phyloP scores from a whole-genome alignment of 2,797 vertebrate species.

The Periophthalmus magnuspinnatus region DNA sequence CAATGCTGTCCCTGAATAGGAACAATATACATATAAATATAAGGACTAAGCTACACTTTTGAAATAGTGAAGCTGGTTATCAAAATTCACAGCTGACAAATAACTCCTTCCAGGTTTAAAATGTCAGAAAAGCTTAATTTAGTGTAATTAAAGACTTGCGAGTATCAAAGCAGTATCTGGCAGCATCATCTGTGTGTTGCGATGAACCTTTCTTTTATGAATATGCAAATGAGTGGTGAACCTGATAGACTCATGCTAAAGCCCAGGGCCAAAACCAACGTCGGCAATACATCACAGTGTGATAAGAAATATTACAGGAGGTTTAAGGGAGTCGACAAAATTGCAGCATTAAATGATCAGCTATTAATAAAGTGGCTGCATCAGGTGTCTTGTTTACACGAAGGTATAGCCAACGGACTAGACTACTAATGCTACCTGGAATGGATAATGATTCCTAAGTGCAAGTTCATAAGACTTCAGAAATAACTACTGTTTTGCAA shows the following conservation, averaged over 20 bases:
- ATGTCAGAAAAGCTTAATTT: constrained; percentile 55
- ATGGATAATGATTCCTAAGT: not conserved
- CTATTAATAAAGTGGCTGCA: constrained; percentile 62
- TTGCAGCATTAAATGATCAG: constrained; percentile 51
- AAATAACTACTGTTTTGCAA: not conserved
- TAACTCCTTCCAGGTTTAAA: constrained; percentile 39
- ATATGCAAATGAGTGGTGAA: constrained; percentile 62
- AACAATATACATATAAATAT: constrained; percentile 20
- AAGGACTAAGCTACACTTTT: constrained; percentile 16
- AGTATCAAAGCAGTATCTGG: constrained; percentile 61
- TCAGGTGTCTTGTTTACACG: constrained; percentile 37
- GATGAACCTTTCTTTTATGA: constrained; percentile 55
- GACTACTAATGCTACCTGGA: not conserved
- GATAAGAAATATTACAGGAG: constrained; percentile 53
- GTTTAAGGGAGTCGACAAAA: constrained; percentile 54
- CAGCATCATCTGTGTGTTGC: constrained; percentile 50
- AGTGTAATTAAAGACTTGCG: constrained; percentile 60
- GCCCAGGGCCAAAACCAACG: constrained; percentile 44
- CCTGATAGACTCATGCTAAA: constrained; percentile 54
- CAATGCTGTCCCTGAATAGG: not conserved
- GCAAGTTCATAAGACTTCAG: not conserved
- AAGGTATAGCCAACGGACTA: not conserved
- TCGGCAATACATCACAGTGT: constrained; percentile 51
- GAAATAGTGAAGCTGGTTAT: constrained; percentile 28
- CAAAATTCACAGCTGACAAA: constrained; percentile 30